Conservation (phyloP, 2,113 vertebrate genomes). For the Stictonetta naevosa region DNA sequence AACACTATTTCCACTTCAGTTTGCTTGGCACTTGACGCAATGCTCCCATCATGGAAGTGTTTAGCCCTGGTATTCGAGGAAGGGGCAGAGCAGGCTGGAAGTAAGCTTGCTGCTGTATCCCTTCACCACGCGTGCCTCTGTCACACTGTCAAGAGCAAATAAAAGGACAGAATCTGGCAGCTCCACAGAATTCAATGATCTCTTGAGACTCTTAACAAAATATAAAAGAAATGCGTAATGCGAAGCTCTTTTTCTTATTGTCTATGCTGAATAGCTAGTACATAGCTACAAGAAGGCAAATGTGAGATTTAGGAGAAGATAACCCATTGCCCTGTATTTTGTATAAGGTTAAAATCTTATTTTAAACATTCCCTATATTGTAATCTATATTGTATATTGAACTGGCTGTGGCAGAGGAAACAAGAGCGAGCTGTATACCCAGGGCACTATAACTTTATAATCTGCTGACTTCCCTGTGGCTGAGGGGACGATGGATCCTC, state of each 20-base stretch:
- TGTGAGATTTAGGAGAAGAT: background rate
- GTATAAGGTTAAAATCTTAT: background rate
- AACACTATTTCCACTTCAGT: background rate
- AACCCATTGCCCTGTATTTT: background rate
- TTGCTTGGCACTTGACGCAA: background rate
- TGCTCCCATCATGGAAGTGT: fast-evolving
- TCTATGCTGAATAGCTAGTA: background rate
- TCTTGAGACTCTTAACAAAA: background rate
- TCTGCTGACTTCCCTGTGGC: background rate
- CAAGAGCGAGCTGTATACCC: background rate
- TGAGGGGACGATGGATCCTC: background rate
- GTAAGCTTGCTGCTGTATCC: background rate
- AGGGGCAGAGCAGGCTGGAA: background rate
- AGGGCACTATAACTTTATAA: fast-evolving
- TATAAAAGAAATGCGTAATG: background rate
- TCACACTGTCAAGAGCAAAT: background rate
- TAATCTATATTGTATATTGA: too few species aligned
- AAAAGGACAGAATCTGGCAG: background rate
- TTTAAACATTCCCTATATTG: background rate
- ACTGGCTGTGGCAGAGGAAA: background rate
- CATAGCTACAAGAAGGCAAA: background rate
- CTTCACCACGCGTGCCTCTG: background rate
- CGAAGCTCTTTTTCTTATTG: background rate
- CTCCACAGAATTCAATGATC: background rate
- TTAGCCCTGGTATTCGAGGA: background rate